phyloP scores from a whole-genome alignment of 1,140 invertebrate genomes.

The Hypothenemus hampei region DNA sequence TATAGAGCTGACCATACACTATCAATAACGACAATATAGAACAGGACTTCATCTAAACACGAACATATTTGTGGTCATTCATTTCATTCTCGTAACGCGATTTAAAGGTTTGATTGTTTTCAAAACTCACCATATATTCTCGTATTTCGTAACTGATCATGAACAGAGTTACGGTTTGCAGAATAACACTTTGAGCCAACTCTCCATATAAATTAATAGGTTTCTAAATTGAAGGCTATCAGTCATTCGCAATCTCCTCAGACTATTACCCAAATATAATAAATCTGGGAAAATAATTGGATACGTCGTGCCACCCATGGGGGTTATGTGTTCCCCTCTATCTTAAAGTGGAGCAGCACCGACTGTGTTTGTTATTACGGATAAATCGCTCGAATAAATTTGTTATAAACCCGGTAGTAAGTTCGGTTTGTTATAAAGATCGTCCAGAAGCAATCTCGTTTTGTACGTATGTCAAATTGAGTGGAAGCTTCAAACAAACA shows the following conservation, averaged over 20 bases:
- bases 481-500: no score
- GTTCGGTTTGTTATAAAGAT: neutral
- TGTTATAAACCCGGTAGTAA: neutral
- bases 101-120: neutral
- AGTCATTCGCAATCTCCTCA: neutral
- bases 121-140: neutral
- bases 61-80: neutral
- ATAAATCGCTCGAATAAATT: neutral
- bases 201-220: neutral
- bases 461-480: neutral
- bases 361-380: conserved; percentile 1
- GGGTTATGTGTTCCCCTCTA: no score
- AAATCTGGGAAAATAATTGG: conserved; percentile 13
- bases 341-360: no score
- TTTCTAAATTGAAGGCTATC: conserved; percentile 1
- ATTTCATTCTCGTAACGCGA: neutral
- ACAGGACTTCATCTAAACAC: neutral
- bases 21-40: no score
- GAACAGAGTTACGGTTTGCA: no score
- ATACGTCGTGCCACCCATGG: neutral
- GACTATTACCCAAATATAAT: conserved; percentile 13
- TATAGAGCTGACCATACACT: no score
- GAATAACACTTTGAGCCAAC: no score
- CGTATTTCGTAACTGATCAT: neutral
- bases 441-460: no score